Conservation (phyloP, 1,140 invertebrate species). For the Chymomyza costata region DNA sequence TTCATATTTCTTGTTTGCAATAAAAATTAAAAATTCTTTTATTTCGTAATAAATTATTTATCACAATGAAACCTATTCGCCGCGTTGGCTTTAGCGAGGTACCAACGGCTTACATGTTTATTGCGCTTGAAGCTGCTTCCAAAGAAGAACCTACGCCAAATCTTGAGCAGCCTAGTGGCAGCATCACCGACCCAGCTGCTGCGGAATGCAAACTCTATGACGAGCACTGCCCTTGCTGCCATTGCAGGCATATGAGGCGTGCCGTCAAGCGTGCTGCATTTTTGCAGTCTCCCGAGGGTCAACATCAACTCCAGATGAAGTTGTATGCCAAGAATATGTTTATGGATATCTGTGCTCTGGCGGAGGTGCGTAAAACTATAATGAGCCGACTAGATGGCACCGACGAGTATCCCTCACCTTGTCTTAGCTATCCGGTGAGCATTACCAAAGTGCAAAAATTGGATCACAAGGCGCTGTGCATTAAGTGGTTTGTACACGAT, state of each 20-base stretch:
- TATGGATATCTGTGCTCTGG: constrained; percentile 45
- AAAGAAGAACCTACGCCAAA: too few relatives aligned
- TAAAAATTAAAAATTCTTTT: too few relatives aligned
- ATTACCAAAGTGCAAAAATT: constrained; percentile 28
- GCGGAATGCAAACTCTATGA: constrained; percentile 30
- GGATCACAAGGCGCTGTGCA: constrained; percentile 17
- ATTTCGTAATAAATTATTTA: too few relatives aligned
- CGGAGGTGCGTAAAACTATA: constrained; percentile 19
- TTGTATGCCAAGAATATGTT: constrained; percentile 43
- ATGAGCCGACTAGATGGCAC: constrained; percentile 19
- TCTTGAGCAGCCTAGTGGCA: too few relatives aligned
- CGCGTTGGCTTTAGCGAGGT: too few relatives aligned
- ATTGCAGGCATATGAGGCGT: constrained; percentile 33
- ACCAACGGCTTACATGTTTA: too few relatives aligned
- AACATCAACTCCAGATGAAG: constrained; percentile 34
- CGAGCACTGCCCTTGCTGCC: constrained; percentile 41
- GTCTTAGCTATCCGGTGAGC: constrained; percentile 28
- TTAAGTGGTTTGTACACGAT: constrained; percentile 49
- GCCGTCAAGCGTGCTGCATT: constrained; percentile 24
- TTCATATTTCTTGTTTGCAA: too few relatives aligned
- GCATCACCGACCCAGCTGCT: too few relatives aligned
- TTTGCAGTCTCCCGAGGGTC: constrained; percentile 35
- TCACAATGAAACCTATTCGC: too few relatives aligned
- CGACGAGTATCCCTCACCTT: constrained; percentile 4
- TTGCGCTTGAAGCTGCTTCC: too few relatives aligned